Evolutionary conservation across 2,888 invertebrate genomes (phyloP), one percentile per base, ranked within the genome.

Genomic region (Lymantria monacha): DNA sequence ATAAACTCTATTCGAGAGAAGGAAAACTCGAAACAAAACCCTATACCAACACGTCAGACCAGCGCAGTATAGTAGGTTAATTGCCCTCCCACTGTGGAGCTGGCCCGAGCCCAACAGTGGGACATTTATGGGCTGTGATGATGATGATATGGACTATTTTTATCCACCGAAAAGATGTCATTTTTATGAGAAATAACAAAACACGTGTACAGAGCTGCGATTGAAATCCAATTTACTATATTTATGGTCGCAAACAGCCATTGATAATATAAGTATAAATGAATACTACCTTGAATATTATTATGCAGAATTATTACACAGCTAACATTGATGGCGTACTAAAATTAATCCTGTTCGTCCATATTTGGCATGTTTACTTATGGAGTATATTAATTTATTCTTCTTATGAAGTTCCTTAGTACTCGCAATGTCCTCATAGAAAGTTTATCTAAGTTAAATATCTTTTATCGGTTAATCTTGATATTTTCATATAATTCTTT

Each of bases 331-430:
- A 70, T 61, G 61, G 63, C 66, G 64, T 66, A 66, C 66, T 70
- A 70, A 74, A 72, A 63, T 71, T 72, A 73, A 75, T 74, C 69
- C 69, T 68, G 71, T 69, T 63, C 58, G 49, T 63, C 74, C 74
- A 67, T 77, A 76, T 78, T 74, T 72, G 74, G 76, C 53, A 57
- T 71, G 68, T 69, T 76, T 72, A 64, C 67, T 68, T 67, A 66
- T 59, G 71, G 61, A 55, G 61, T 54, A 46, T 68, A 67, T 70
- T 74, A 74, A 74, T 76, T 72, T 74, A 71, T 74, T 74, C 70
- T 64, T 65, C 67, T 67, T 67, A 59, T 63, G 69, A 72, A 69
- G 72, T 71, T 74, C 63, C 66, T 64, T 69, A 50, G 61, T 59
- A 58, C 59, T 50, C 57, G 60, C 65, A 69, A 63, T 63, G 64